phyloP scores from a whole-genome alignment of 1,140 invertebrate genomes.

The Drosophila tristis region DNA sequence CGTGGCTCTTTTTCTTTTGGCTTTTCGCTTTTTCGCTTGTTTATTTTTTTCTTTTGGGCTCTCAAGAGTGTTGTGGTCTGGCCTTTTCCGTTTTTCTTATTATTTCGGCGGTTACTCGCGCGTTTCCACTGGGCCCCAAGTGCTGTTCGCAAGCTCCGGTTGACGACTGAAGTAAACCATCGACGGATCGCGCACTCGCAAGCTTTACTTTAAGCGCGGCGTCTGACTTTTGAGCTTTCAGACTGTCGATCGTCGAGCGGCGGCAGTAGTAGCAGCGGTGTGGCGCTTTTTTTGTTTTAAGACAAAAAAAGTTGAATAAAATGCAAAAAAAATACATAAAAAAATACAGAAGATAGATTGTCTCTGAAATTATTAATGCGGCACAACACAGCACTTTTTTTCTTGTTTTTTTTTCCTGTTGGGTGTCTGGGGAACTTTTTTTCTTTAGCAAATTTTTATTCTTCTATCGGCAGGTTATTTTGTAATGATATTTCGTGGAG shows the following conservation, averaged over 20 bases:
- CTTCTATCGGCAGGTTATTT: no score
- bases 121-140: conserved; percentile 69
- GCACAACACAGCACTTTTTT: conserved; percentile 44
- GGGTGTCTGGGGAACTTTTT: conserved; percentile 10
- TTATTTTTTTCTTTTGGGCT: conserved; percentile 46
- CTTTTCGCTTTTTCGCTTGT: conserved; percentile 39
- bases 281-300: conserved; percentile 35
- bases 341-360: conserved; percentile 50
- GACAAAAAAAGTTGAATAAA: conserved; percentile 47
- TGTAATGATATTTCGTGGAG: no score
- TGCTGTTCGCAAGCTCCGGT: conserved; percentile 76
- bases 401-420: conserved; percentile 3
- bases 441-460: background rate
- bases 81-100: conserved; percentile 52
- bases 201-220: conserved; percentile 42
- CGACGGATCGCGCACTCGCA: conserved; percentile 56
- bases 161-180: conserved; percentile 66
- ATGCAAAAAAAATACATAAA: conserved; percentile 36
- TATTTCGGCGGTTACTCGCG: conserved; percentile 20
- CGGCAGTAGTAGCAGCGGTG: conserved; percentile 15
- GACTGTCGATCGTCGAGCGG: background rate
- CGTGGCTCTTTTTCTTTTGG: conserved; percentile 29
- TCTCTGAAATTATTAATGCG: conserved; percentile 55
- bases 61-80: conserved; percentile 25
- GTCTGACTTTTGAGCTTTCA: conserved; percentile 3